phyloP scores from a whole-genome alignment of 2,113 vertebrate species.

The Tor tambroides region DNA sequence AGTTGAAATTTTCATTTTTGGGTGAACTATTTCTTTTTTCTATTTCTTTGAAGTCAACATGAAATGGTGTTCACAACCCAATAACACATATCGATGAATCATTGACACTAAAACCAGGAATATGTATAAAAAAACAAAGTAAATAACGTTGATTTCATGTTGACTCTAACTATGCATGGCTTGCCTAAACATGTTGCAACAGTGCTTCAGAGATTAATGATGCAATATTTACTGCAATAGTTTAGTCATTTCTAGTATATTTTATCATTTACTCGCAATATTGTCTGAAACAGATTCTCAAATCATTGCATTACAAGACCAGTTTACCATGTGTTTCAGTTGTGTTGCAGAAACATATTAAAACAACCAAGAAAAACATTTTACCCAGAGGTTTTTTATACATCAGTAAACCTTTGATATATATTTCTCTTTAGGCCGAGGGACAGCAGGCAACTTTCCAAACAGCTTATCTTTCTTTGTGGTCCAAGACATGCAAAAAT shows the following conservation, averaged over 20 bases:
- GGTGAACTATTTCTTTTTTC: no score
- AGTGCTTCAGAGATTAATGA: not conserved
- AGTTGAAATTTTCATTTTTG: no score
- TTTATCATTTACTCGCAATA: not conserved
- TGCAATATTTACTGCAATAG: not conserved
- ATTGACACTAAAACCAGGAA: not conserved
- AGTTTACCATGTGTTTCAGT: not conserved
- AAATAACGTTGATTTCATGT: not conserved
- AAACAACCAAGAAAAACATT: not conserved
- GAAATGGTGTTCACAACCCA: not conserved
- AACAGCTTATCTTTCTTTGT: not conserved
- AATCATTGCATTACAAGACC: not conserved
- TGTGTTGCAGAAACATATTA: not conserved
- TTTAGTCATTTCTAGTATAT: not conserved
- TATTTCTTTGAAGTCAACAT: not conserved
- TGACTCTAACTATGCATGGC: not conserved
- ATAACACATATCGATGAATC: not conserved
- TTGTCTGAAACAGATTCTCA: not conserved
- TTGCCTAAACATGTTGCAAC: not conserved
- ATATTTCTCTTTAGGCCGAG: not conserved
- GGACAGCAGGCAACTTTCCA: not conserved
- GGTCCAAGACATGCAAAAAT: constrained; percentile 8
- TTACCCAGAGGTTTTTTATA: not conserved
- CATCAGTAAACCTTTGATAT: not conserved
- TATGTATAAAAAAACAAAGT: not conserved